A percentile compares a stretch with the other conserved stretches of the same genome.
These are phyloP conservation scores for Pachyramphus minor DNA, from an alignment of 2,113 vertebrate genomes.

Conservation along the genomic window DNA sequence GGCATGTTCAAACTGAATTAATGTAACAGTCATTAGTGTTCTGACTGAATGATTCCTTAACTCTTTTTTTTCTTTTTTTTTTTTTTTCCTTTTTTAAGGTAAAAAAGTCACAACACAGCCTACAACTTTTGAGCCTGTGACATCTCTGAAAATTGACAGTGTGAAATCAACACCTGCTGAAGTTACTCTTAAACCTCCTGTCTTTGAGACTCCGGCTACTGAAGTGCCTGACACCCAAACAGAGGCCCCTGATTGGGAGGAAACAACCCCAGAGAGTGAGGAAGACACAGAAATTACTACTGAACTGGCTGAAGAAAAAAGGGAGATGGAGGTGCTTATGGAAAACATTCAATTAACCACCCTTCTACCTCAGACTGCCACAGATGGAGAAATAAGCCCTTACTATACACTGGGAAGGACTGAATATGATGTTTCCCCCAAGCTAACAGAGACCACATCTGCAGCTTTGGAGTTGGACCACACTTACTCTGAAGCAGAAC, in stretches of 20 bases:
- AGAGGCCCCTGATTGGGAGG: slow-evolving; percentile 23
- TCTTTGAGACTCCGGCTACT: not conserved
- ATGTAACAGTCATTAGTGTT: not conserved
- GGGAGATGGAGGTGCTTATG: slow-evolving; percentile 46
- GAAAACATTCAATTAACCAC: slow-evolving; percentile 47
- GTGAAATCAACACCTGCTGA: slow-evolving; percentile 15
- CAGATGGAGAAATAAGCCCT: not conserved
- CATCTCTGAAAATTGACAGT: slow-evolving; percentile 66
- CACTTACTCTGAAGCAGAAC: slow-evolving; percentile 49
- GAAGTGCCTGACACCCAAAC: slow-evolving; percentile 47
- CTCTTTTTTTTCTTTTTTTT: not conserved
- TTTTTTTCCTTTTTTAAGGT: slow-evolving; percentile 61
- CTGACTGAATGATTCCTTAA: slow-evolving; percentile 61
- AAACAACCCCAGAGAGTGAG: slow-evolving; percentile 45
- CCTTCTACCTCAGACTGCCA: slow-evolving; percentile 62
- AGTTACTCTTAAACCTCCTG: slow-evolving; percentile 26
- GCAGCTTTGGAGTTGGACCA: slow-evolving; percentile 46
- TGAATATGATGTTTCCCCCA: slow-evolving; percentile 25
- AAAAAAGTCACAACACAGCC: slow-evolving; percentile 74
- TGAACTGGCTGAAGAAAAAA: slow-evolving; percentile 34
- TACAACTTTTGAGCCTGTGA: slow-evolving; percentile 64
- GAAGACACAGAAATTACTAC: slow-evolving; percentile 28
- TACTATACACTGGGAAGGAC: slow-evolving; percentile 11
- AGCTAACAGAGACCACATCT: slow-evolving; percentile 5
- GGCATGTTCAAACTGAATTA: not conserved